Evolutionary conservation across 2,888 invertebrate species (phyloP).

Genomic region (Drosophila algonquin): DNA sequence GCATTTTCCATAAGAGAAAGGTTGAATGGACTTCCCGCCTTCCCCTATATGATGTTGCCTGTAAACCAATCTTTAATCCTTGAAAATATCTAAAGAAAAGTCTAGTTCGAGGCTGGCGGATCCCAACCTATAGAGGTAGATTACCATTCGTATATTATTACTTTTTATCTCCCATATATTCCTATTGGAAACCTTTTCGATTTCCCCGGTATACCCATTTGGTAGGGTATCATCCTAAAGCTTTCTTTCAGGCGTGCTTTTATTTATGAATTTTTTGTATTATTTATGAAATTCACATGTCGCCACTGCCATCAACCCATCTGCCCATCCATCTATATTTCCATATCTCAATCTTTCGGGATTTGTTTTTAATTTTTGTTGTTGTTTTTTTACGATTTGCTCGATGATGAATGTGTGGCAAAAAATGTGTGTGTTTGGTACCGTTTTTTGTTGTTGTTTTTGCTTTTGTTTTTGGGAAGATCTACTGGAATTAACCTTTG

Average conservation of each 20-base stretch:
- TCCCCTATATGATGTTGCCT: too few relatives aligned
- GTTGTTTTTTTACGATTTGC: conserved; percentile 41
- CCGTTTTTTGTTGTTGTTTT: conserved; percentile 26
- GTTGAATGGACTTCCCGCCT: too few relatives aligned
- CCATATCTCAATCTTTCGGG: conserved; percentile 6
- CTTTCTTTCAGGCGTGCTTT: conserved; percentile 9
- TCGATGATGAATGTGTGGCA: conserved; percentile 67
- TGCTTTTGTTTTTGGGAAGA: too few relatives aligned
- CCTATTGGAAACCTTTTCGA: too few relatives aligned
- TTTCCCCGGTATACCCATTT: too few relatives aligned
- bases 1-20: too few relatives aligned
- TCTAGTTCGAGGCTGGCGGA: background rate
- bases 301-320: conserved; percentile 54
- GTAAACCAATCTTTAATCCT: background rate
- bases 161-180: too few relatives aligned
- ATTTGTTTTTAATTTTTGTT: too few relatives aligned
- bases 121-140: too few relatives aligned
- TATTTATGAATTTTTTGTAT: conserved; percentile 43
- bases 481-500: conserved; percentile 19
- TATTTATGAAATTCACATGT: conserved; percentile 76
- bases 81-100: background rate
- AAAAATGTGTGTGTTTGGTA: conserved; percentile 9
- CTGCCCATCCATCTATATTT: conserved; percentile 13
- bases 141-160: too few relatives aligned
- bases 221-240: background rate